Conservation (phyloP, 2,113 vertebrate genomes). For the Phoxinus phoxinus region DNA sequence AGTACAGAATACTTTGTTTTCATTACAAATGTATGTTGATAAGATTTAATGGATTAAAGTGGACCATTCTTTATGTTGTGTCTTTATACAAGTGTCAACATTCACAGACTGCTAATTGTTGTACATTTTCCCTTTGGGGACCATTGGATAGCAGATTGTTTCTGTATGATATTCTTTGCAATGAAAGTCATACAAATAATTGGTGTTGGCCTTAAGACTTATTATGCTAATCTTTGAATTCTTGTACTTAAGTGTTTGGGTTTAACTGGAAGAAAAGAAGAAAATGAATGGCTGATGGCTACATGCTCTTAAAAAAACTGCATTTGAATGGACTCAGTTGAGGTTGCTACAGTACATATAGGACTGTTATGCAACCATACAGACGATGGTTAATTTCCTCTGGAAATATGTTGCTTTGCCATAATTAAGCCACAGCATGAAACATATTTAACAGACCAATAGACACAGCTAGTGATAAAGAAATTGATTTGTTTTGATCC, state of each 20-base stretch:
- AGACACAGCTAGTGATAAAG: not conserved
- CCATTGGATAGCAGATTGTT: not conserved
- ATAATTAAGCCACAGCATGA: constrained; percentile 25
- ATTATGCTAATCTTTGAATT: not conserved
- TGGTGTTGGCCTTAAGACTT: not conserved
- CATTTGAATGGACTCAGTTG: no score
- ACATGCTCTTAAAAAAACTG: no score
- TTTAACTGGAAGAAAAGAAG: not conserved
- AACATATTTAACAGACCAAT: constrained; percentile 21
- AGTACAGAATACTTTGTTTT: constrained; percentile 29
- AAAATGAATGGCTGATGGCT: not conserved
- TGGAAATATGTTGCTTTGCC: not conserved
- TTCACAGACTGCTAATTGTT: not conserved
- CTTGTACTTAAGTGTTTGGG: not conserved
- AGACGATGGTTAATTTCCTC: not conserved
- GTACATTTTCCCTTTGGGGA: not conserved
- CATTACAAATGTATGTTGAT: constrained; percentile 52
- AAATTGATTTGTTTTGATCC: constrained; percentile 28
- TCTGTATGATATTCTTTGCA: not conserved
- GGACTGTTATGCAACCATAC: constrained; percentile 3
- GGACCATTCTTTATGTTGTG: constrained; percentile 40
- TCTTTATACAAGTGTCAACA: not conserved
- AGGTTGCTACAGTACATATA: not conserved
- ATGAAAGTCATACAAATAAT: not conserved
- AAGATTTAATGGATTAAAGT: constrained; percentile 33